Conservation (phyloP, 2,888 invertebrate species). For the Blastobasis adustella region DNA sequence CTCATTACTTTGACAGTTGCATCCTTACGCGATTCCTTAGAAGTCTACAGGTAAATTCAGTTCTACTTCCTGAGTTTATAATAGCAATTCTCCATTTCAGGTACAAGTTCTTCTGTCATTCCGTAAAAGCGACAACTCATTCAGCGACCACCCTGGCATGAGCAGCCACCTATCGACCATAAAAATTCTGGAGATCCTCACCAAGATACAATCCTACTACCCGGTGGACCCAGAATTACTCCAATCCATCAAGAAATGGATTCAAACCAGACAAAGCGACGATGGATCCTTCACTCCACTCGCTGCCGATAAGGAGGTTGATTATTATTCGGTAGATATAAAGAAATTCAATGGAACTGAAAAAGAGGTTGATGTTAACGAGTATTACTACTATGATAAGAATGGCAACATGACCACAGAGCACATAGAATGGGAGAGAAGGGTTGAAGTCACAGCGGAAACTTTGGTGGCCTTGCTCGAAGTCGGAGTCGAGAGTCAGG, state of each 20-base stretch:
- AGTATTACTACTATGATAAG: slow-evolving; percentile 67
- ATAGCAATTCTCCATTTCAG: slow-evolving; percentile 35
- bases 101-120: slow-evolving; percentile 77
- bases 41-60: no score
- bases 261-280: slow-evolving; percentile 73
- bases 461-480: slow-evolving; percentile 76
- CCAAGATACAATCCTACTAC: slow-evolving; percentile 76
- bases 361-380: slow-evolving; percentile 55
- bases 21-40: no score
- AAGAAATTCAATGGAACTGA: slow-evolving; percentile 46
- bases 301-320: slow-evolving; percentile 73
- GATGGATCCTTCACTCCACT: slow-evolving; percentile 78
- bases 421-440: slow-evolving; percentile 67
- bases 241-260: slow-evolving; percentile 76
- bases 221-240: slow-evolving; percentile 77
- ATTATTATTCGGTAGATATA: slow-evolving; percentile 61
- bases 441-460: slow-evolving; percentile 77
- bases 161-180: slow-evolving; percentile 77
- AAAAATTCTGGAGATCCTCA: slow-evolving; percentile 74
- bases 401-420: slow-evolving; percentile 68
- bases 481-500: slow-evolving; percentile 76
- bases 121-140: slow-evolving; percentile 78
- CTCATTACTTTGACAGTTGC: no score
- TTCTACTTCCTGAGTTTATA: no score
- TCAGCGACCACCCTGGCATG: slow-evolving; percentile 78